A percentile compares a stretch with the other conserved stretches of the same genome.
Evolutionary conservation across 2,888 invertebrate genomes (phyloP).

Genomic region (Ernsta delagoae): DNA sequence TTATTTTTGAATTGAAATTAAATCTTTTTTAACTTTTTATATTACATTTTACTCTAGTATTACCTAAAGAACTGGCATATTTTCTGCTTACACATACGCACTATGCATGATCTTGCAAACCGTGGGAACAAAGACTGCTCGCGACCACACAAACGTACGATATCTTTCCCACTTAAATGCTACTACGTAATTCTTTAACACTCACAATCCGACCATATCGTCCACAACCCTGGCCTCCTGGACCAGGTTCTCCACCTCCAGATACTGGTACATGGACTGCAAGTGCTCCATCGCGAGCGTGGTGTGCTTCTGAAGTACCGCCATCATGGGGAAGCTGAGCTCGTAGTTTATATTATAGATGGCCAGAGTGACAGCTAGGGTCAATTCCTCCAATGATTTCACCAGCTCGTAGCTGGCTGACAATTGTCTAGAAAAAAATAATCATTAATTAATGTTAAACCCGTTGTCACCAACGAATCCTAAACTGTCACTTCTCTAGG

Average conservation of each 20-base stretch:
- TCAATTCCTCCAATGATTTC: slow-evolving; percentile 60
- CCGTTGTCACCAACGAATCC: too few species aligned
- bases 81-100: too few species aligned
- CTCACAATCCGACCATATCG: slow-evolving; percentile 57
- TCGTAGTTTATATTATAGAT: slow-evolving; percentile 43
- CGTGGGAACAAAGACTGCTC: too few species aligned
- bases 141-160: too few species aligned
- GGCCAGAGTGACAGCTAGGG: slow-evolving; percentile 49
- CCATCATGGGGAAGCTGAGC: slow-evolving; percentile 37
- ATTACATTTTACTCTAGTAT: too few species aligned
- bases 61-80: too few species aligned
- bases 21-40: too few species aligned
- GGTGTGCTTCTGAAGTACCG: slow-evolving; percentile 51
- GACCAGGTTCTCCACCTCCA: slow-evolving; percentile 56
- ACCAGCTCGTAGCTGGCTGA: slow-evolving; percentile 64
- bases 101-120: too few species aligned
- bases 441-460: too few species aligned
- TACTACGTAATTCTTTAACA: slow-evolving; percentile 34
- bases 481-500: too few species aligned
- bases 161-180: too few species aligned
- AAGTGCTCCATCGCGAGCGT: slow-evolving; percentile 57
- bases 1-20: too few species aligned
- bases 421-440: slow-evolving; percentile 60
- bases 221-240: slow-evolving; percentile 49
- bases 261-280: slow-evolving; percentile 56